Evolutionary conservation across 37 sponge, comb jelly and placozoan species (phyloP).

Genomic region (Agelas oroides): DNA sequence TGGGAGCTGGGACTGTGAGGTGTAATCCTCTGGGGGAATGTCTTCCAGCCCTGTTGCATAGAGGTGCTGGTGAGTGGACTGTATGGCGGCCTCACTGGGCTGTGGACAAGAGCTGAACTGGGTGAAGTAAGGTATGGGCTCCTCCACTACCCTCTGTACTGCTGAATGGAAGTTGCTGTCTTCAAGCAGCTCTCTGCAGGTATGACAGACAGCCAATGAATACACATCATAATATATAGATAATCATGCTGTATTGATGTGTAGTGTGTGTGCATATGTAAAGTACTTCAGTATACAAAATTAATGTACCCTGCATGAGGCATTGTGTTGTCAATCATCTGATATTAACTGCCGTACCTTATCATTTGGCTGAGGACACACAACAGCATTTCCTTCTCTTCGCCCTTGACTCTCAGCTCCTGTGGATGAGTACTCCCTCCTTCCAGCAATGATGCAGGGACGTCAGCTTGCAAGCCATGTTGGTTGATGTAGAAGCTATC

Average conservation of each 20-base stretch:
- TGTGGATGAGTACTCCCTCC: neutral
- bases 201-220: neutral
- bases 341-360: constrained; percentile 36
- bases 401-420: constrained; percentile 1
- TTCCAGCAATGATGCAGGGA: neutral
- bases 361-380: constrained; percentile 54
- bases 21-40: neutral
- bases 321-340: too few species aligned
- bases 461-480: neutral
- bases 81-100: neutral
- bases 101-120: constrained; percentile 58
- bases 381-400: constrained; percentile 43
- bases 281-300: too few species aligned
- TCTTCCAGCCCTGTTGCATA: constrained; percentile 42
- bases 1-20: too few species aligned
- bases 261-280: too few species aligned
- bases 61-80: constrained; percentile 32
- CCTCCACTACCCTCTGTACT: constrained; percentile 61
- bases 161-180: constrained; percentile 79
- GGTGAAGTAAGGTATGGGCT: constrained; percentile 87
- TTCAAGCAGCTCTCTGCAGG: constrained; percentile 68
- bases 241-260: too few species aligned
- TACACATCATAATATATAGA: too few species aligned
- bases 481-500: constrained; percentile 59
- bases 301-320: too few species aligned